Percentiles rank a stretch among this genome's conserved stretches.
Evolutionary conservation across 1,140 invertebrate species (phyloP).

Genomic region (Papilio machaon): DNA sequence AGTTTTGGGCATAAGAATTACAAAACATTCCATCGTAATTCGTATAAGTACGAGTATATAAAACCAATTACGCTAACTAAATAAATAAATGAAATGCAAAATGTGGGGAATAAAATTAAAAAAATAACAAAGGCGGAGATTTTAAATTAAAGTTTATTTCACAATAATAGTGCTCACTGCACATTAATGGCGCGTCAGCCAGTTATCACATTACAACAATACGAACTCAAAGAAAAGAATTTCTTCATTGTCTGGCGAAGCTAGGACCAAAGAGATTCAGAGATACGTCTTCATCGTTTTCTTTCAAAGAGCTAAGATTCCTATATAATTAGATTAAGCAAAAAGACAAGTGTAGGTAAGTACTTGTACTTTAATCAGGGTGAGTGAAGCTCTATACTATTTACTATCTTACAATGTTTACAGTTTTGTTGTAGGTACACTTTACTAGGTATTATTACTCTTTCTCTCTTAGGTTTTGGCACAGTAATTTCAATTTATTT

Average conservation of each 20-base stretch:
- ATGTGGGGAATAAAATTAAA: neutral
- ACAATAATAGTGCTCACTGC: neutral
- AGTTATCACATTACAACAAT: slow-evolving; percentile 18
- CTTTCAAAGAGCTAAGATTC: slow-evolving; percentile 4
- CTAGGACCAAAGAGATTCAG: neutral
- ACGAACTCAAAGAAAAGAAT: slow-evolving; percentile 11
- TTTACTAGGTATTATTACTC: too few relatives aligned
- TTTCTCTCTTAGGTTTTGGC: too few relatives aligned
- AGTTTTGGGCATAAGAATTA: too few relatives aligned
- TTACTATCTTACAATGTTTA: too few relatives aligned
- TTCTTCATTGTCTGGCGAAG: slow-evolving; percentile 19
- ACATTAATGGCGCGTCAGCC: neutral
- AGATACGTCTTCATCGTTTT: slow-evolving; percentile 18
- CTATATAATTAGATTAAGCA: neutral
- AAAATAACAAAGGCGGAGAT: neutral
- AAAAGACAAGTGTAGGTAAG: neutral
- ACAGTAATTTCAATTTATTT: too few relatives aligned
- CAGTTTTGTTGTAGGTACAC: too few relatives aligned
- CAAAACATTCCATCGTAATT: too few relatives aligned
- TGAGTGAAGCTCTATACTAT: too few relatives aligned
- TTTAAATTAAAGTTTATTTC: neutral
- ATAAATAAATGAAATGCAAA: neutral
- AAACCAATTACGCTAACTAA: too few relatives aligned
- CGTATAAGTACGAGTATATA: too few relatives aligned
- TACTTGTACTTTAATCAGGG: neutral